These are phyloP conservation scores for Drosophila pectinifera DNA, from an alignment of 1,140 invertebrate species.

Conservation along the genomic window DNA sequence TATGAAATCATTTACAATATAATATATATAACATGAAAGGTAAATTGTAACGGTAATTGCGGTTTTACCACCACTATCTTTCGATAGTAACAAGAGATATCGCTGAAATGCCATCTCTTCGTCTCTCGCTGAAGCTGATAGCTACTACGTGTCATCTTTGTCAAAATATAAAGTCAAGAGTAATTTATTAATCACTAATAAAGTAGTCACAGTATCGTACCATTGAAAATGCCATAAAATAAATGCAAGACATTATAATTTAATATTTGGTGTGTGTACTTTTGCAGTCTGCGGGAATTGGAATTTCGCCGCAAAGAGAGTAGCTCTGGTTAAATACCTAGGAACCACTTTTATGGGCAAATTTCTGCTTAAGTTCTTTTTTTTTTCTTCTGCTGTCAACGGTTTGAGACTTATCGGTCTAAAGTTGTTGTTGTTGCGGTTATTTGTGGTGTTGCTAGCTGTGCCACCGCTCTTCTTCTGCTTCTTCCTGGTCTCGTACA, in stretches of 20 bases:
- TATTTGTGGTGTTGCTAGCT: slow-evolving; percentile 32
- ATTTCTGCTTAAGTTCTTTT: slow-evolving; percentile 29
- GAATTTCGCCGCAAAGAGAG: neutral
- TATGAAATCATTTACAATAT: too few relatives aligned
- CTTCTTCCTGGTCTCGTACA: slow-evolving; percentile 36
- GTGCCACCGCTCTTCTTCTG: slow-evolving; percentile 22
- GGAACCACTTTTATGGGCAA: slow-evolving; percentile 2
- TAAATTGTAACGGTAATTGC: neutral
- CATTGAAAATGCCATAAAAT: too few relatives aligned
- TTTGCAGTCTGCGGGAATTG: neutral
- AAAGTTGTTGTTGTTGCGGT: slow-evolving; percentile 26
- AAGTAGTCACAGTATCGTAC: too few relatives aligned
- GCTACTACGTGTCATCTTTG: neutral
- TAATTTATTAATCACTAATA: neutral
- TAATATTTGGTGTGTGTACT: neutral
- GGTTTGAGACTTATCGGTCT: slow-evolving; percentile 37
- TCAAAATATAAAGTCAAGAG: neutral
- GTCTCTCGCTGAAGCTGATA: neutral
- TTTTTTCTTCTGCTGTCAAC: slow-evolving; percentile 26
- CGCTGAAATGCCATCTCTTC: neutral
- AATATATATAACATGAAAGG: too few relatives aligned
- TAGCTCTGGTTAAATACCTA: neutral
- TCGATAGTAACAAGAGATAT: neutral
- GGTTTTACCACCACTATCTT: too few relatives aligned
- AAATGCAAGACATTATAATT: neutral